Evolutionary conservation across 2,888 invertebrate species (phyloP).

Genomic region (Ceriagrion tenellum): DNA sequence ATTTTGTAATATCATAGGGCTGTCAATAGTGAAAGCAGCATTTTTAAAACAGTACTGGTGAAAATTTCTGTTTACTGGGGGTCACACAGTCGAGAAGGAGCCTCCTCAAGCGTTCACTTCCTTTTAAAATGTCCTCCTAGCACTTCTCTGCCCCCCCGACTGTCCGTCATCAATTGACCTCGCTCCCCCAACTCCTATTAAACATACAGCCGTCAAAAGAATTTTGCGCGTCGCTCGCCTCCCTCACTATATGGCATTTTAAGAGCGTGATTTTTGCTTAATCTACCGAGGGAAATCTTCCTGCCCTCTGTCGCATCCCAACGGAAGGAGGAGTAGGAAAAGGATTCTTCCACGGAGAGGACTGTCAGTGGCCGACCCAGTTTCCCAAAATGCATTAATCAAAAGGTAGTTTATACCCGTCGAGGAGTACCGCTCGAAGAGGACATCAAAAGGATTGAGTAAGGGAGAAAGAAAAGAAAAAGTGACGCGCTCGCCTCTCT

Average conservation of each 20-base stretch:
- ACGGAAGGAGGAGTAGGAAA: background rate
- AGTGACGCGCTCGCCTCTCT: conserved; percentile 3
- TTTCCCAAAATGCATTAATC: conserved; percentile 8
- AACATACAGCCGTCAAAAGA: background rate
- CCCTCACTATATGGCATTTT: background rate
- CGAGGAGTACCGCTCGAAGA: background rate
- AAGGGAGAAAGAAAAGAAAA: conserved; percentile 47
- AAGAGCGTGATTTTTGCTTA: background rate
- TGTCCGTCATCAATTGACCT: too few relatives aligned
- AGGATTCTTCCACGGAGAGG: background rate
- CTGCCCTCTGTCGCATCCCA: background rate
- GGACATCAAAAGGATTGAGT: conserved; percentile 9
- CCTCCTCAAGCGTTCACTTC: too few relatives aligned
- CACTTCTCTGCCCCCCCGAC: too few relatives aligned
- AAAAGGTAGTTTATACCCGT: conserved; percentile 12
- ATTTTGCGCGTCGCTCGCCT: background rate
- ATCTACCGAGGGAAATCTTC: background rate
- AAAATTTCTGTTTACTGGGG: too few relatives aligned
- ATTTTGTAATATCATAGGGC: too few relatives aligned
- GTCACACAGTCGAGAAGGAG: too few relatives aligned
- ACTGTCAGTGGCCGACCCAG: background rate
- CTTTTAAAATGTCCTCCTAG: background rate
- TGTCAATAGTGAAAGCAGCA: too few relatives aligned
- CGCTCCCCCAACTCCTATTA: too few relatives aligned
- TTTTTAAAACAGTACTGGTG: too few relatives aligned